phyloP scores from a whole-genome alignment of 1,140 invertebrate species.

The Myzus persicae region DNA sequence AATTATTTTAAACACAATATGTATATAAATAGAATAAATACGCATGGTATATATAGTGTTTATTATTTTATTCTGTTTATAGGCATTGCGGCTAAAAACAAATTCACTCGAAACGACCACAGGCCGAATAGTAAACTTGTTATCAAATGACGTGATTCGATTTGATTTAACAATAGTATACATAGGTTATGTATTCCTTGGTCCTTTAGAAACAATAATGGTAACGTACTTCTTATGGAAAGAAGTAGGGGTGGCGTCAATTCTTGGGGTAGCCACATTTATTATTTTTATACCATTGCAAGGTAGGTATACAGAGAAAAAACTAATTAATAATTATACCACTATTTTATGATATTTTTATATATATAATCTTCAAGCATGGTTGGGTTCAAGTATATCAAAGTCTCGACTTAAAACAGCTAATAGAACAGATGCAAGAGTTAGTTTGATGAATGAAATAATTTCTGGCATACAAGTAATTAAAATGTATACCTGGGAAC shows the following conservation, averaged over 20 bases:
- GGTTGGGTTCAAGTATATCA: background rate
- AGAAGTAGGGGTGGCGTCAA: conserved; percentile 75
- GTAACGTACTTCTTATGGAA: conserved; percentile 79
- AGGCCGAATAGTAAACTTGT: conserved; percentile 89
- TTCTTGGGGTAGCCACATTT: conserved; percentile 80
- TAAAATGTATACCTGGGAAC: conserved; percentile 92
- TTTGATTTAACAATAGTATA: conserved; percentile 76
- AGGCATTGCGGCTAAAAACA: background rate
- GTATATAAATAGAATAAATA: too few species aligned
- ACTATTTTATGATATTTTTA: background rate
- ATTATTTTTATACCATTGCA: conserved; percentile 85
- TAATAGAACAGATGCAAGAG: conserved; percentile 71
- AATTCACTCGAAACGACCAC: conserved; percentile 67
- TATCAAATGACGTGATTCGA: conserved; percentile 87
- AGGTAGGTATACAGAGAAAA: conserved; percentile 72
- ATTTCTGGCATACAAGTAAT: conserved; percentile 88
- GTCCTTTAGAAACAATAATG: conserved; percentile 80
- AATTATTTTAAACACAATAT: too few species aligned
- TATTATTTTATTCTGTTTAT: background rate
- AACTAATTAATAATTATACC: background rate
- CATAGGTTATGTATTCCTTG: conserved; percentile 81
- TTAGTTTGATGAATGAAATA: conserved; percentile 89
- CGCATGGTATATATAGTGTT: too few species aligned
- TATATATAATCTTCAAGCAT: background rate
- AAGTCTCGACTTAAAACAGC: background rate